Percentiles rank a stretch among this genome's conserved stretches.
phyloP scores from a whole-genome alignment of 1,140 invertebrate genomes.

The Drosophila bipectinata region DNA sequence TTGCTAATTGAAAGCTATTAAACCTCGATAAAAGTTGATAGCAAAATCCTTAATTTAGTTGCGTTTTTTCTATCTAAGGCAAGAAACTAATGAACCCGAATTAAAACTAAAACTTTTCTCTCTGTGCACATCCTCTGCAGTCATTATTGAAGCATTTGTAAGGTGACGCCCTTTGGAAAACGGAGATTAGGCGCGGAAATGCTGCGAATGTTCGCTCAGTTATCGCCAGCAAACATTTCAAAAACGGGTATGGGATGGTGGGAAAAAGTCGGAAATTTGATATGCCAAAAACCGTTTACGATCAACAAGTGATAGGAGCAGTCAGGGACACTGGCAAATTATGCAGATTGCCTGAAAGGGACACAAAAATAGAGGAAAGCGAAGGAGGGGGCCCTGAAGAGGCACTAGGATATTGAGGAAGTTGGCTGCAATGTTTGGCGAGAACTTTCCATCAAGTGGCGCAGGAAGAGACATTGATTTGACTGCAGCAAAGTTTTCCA shows the following conservation, averaged over 20 bases:
- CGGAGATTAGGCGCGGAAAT: constrained; percentile 74
- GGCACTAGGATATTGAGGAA: constrained; percentile 56
- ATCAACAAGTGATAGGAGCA: constrained; percentile 70
- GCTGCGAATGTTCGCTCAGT: constrained; percentile 56
- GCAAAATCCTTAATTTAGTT: no score
- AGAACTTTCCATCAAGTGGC: constrained; percentile 54
- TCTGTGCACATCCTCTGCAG: constrained; percentile 25
- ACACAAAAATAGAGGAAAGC: neutral
- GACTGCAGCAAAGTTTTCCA: constrained; percentile 57
- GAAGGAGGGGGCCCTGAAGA: neutral
- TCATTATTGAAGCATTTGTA: constrained; percentile 74
- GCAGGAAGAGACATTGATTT: constrained; percentile 62
- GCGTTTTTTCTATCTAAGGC: no score
- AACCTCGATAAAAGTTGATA: no score
- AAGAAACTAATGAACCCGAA: no score
- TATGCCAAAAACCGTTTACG: constrained; percentile 53
- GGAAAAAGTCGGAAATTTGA: constrained; percentile 71
- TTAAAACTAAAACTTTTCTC: neutral
- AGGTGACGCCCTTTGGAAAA: constrained; percentile 53
- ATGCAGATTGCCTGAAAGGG: constrained; percentile 56
- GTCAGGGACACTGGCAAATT: constrained; percentile 53
- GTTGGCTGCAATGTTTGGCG: constrained; percentile 54
- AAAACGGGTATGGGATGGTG: constrained; percentile 17
- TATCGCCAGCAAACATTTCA: constrained; percentile 36
- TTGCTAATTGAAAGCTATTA: no score